These are phyloP conservation scores for Orthosia gracilis DNA, from an alignment of 2,888 invertebrate species.

Conservation along the genomic window DNA sequence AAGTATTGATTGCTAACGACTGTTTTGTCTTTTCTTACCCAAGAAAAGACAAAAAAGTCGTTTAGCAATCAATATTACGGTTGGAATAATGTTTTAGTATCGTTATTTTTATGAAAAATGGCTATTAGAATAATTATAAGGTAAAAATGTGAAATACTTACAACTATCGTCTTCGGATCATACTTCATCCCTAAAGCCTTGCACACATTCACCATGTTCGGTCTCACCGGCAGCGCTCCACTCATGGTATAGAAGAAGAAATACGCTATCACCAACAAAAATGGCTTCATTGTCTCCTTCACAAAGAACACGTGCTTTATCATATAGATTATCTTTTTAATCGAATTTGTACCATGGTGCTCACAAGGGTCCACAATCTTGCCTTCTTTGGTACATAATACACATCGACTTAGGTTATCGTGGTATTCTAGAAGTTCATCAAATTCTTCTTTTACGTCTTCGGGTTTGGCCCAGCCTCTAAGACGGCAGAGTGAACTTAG, in stretches of 20 bases:
- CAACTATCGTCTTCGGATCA: slow-evolving; percentile 86
- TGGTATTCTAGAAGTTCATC: slow-evolving; percentile 86
- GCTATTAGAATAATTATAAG: no score
- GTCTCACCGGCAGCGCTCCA: slow-evolving; percentile 87
- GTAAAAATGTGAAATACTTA: slow-evolving; percentile 74
- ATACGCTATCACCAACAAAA: slow-evolving; percentile 88
- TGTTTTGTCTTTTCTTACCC: no score
- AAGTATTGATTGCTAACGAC: no score
- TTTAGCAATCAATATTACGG: background rate
- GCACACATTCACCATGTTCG: slow-evolving; percentile 91
- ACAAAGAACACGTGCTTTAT: slow-evolving; percentile 84
- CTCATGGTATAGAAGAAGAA: slow-evolving; percentile 90
- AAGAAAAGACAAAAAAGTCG: background rate
- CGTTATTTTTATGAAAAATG: no score
- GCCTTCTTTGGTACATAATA: slow-evolving; percentile 80
- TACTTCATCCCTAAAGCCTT: slow-evolving; percentile 87
- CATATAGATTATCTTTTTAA: slow-evolving; percentile 75
- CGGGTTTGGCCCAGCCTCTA: slow-evolving; percentile 90
- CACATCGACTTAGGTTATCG: slow-evolving; percentile 79
- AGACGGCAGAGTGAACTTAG: slow-evolving; percentile 89
- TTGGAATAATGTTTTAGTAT: no score
- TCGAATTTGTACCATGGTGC: slow-evolving; percentile 74
- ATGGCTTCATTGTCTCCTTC: slow-evolving; percentile 90
- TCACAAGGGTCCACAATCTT: slow-evolving; percentile 74
- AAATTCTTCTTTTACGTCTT: slow-evolving; percentile 89